These are phyloP conservation scores for Diabrotica undecimpunctata DNA, from an alignment of 1,140 invertebrate genomes.

Conservation along the genomic window DNA sequence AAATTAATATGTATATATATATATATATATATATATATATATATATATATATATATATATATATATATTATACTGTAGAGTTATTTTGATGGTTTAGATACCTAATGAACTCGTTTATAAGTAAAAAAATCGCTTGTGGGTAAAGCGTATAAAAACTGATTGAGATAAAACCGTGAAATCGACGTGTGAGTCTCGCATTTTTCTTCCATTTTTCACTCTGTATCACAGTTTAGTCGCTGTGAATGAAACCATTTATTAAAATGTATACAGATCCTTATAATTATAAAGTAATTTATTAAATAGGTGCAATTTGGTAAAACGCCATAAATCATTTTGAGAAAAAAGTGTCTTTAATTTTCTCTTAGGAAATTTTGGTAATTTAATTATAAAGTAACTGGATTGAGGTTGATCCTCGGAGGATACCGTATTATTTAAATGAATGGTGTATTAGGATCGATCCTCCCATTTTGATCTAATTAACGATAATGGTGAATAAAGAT, in stretches of 20 bases:
- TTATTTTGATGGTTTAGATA: too few species aligned
- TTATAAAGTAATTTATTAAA: constrained; percentile 3
- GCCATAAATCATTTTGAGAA: not conserved
- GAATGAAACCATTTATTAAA: constrained; percentile 3
- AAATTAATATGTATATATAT: too few species aligned
- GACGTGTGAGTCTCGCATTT: not conserved
- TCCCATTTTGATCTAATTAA: constrained; percentile 2
- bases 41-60: too few species aligned
- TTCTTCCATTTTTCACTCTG: not conserved
- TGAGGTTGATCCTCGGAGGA: not conserved
- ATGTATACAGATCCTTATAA: constrained; percentile 1
- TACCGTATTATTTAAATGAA: constrained; percentile 3
- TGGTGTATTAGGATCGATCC: not conserved
- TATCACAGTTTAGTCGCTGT: not conserved
- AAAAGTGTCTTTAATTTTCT: not conserved
- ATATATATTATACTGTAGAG: too few species aligned
- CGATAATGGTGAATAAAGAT: not conserved
- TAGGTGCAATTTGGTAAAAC: constrained; percentile 2
- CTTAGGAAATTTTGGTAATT: constrained; percentile 1
- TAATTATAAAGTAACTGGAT: not conserved
- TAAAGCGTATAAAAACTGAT: too few species aligned
- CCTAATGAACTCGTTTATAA: too few species aligned
- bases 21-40: too few species aligned
- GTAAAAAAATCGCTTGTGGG: too few species aligned
- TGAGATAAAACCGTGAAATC: not conserved